Conservation (phyloP, 37 sponge, comb jelly and placozoan genomes). For the Crambe crambe region DNA sequence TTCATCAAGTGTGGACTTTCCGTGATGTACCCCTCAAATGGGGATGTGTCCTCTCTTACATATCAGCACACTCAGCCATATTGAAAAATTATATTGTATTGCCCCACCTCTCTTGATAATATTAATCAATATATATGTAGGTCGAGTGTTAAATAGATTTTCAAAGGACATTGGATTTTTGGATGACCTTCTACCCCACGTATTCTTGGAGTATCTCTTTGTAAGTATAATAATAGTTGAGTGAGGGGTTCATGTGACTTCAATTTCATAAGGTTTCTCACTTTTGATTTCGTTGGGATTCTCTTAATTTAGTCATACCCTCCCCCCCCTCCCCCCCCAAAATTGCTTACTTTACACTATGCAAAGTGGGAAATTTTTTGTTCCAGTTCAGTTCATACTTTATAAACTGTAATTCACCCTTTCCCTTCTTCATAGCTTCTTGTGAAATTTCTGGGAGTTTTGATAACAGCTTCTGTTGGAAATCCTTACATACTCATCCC, state of each 20-base stretch:
- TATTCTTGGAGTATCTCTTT: conserved; percentile 36
- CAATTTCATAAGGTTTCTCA: too few relatives aligned
- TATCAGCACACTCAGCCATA: too few relatives aligned
- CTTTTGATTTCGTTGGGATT: neutral
- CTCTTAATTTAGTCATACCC: neutral
- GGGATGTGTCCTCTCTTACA: too few relatives aligned
- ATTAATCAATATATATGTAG: too few relatives aligned
- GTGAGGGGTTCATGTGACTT: too few relatives aligned
- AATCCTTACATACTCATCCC: conserved; percentile 63
- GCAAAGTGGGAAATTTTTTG: too few relatives aligned
- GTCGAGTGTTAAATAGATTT: conserved; percentile 78
- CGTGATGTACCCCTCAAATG: too few relatives aligned
- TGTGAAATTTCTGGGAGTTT: conserved; percentile 41
- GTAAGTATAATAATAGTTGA: conserved; percentile 41
- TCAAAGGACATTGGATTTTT: conserved; percentile 81
- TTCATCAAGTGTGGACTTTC: neutral
- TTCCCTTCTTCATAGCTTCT: conserved; percentile 20
- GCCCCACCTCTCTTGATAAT: too few relatives aligned
- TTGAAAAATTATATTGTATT: too few relatives aligned
- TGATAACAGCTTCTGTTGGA: conserved; percentile 46
- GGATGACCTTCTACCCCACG: conserved; percentile 72
- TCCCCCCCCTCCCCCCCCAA: too few relatives aligned
- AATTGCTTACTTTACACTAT: too few relatives aligned
- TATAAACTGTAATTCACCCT: neutral
- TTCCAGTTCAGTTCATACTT: too few relatives aligned